Evolutionary conservation across 2,888 invertebrate species (phyloP).

Genomic region (Pyralis farinalis): DNA sequence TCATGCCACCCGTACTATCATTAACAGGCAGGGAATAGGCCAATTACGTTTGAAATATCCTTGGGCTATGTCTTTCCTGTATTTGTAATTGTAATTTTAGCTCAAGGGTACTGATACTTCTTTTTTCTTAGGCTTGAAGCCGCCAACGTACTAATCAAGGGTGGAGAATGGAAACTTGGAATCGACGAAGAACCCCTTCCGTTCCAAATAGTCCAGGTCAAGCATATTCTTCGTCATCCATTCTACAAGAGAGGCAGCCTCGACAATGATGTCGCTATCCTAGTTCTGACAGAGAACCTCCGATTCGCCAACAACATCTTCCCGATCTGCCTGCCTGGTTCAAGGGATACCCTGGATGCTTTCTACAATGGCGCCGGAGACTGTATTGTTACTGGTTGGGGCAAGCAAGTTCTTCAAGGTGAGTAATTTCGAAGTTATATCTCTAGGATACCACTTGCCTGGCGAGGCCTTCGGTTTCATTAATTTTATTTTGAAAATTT

Average conservation of each 20-base stretch:
- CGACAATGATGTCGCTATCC: slow-evolving; percentile 86
- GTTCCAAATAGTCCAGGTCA: slow-evolving; percentile 88
- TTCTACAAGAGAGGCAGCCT: slow-evolving; percentile 81
- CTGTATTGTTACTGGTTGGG: slow-evolving; percentile 92
- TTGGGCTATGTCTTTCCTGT: no score
- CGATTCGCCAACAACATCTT: slow-evolving; percentile 86
- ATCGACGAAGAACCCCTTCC: slow-evolving; percentile 90
- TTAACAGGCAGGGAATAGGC: no score
- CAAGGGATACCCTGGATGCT: slow-evolving; percentile 72
- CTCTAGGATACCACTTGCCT: no score
- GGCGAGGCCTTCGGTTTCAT: no score
- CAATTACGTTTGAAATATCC: no score
- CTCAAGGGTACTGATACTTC: no score
- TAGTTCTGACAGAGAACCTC: slow-evolving; percentile 83
- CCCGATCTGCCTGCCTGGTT: slow-evolving; percentile 85
- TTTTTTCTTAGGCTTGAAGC: slow-evolving; percentile 76
- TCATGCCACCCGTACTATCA: no score
- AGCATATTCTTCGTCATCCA: slow-evolving; percentile 86
- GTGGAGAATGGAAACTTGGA: slow-evolving; percentile 92
- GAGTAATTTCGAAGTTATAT: no score
- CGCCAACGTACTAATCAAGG: slow-evolving; percentile 86
- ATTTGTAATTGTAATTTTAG: no score
- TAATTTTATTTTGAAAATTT: no score
- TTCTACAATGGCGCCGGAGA: slow-evolving; percentile 81
- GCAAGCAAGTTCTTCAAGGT: slow-evolving; percentile 89